Evolutionary conservation across 64 coral and sea anemone species (phyloP).

Genomic region (Montipora foliosa): DNA sequence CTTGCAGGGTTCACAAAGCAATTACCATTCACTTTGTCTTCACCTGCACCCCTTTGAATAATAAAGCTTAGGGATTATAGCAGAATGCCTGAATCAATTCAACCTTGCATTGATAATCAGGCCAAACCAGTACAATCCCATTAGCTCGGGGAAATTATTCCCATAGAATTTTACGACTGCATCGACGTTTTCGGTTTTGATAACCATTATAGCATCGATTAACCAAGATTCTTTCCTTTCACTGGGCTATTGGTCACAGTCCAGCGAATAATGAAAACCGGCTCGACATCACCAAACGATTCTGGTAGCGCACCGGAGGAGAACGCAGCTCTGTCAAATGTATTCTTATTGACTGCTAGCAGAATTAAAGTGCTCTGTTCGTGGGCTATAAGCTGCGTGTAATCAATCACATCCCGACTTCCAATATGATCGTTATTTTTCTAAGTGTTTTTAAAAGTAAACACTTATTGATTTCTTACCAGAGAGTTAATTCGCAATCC

Average conservation of each 20-base stretch:
- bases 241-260: background rate
- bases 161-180: background rate
- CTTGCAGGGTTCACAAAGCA: conserved; percentile 27
- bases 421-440: background rate
- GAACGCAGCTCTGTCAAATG: background rate
- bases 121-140: background rate
- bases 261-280: too few species aligned
- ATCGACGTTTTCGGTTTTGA: background rate
- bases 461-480: background rate
- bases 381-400: background rate
- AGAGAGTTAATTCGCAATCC: conserved; percentile 16
- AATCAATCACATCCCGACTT: background rate
- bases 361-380: background rate
- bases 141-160: background rate
- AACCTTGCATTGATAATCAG: background rate
- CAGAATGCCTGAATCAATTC: background rate
- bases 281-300: background rate
- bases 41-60: conserved; percentile 21
- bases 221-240: background rate
- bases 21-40: background rate
- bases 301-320: background rate
- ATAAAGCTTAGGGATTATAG: background rate
- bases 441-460: background rate
- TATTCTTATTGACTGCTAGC: background rate
- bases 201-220: background rate